Evolutionary conservation across 2,113 vertebrate species (phyloP), one percentile per base, ranked within the genome.

Genomic region (Corythornis vintsioides): DNA sequence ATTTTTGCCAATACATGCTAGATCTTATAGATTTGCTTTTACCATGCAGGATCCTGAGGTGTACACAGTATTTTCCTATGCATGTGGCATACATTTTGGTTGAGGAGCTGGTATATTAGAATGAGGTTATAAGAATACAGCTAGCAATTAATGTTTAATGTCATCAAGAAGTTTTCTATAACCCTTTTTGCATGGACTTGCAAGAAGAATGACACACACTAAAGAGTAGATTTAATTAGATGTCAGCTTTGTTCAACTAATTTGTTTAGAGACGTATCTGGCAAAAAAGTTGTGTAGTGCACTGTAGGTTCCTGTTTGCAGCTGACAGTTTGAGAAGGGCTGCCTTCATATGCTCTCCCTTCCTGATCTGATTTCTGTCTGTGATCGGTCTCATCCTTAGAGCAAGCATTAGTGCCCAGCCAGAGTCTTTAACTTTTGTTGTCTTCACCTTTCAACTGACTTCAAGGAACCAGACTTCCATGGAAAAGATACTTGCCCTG

Each of bases 141-240:
- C 43, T 73, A 50, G 57, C 43, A 88, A 71, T 88, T 79, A 79
- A 42, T 67, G 17, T 52, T 93, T 71, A 71, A 83, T 64, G 19
- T 18, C 24, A 45, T 77, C 2, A 75, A n/a, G 83, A 90, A 78
- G 25, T 69, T 84, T 72, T 40, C 31, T 93, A 7, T 35, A 72
- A 64, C 33, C 15, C 19, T 61, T 77, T 88, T 67, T 74, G 38
- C 61, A 18, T 64, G 75, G 57, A 48, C 33, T 76, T 40, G n/a
- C 43, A 60, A 94, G 85, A 76, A 65, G 79, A 91, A 81, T 77
- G 90, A 77, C 69, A 71, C 56, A 60, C 26, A 9, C 43, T 80
- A 67, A 94, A 57, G 72, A 77, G 33, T 8, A 64, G 79, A 90
- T 94, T 78, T 95, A 90, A 94, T 96, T 93, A 94, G 88, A 64